A percentile compares a stretch with the other conserved stretches of the same genome.
phyloP scores from a whole-genome alignment of 2,888 invertebrate genomes.

The Cheilosia vernalis region DNA sequence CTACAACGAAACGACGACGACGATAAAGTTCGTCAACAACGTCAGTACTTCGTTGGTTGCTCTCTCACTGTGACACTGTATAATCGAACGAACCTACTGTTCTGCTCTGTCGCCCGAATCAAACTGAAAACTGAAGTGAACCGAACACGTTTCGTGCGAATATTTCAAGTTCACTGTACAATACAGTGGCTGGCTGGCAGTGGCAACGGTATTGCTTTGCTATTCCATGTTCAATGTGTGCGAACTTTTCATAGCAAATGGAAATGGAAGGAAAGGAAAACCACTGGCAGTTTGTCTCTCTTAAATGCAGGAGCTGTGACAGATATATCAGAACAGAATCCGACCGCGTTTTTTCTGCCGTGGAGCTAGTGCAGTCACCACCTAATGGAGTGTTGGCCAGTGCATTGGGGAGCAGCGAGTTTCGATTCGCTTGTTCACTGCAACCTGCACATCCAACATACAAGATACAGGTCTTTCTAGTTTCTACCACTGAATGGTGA shows the following conservation, averaged over 20 bases:
- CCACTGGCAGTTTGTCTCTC: slow-evolving; percentile 15
- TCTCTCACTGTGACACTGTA: slow-evolving; percentile 19
- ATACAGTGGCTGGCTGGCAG: slow-evolving; percentile 6
- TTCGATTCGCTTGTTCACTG: slow-evolving; percentile 29
- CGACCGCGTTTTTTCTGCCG: not conserved
- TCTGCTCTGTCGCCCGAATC: slow-evolving; percentile 65
- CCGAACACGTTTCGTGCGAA: slow-evolving; percentile 65
- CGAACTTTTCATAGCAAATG: slow-evolving; percentile 23
- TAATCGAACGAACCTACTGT: slow-evolving; percentile 49
- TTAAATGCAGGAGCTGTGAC: not conserved
- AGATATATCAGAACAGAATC: not conserved
- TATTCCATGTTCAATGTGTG: slow-evolving; percentile 18
- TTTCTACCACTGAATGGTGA: slow-evolving; percentile 14
- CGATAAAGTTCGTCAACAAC: slow-evolving; percentile 58
- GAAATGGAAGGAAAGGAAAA: not conserved
- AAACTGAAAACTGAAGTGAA: slow-evolving; percentile 57
- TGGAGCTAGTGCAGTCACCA: not conserved
- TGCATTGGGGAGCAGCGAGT: slow-evolving; percentile 17
- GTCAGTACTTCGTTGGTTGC: slow-evolving; percentile 12
- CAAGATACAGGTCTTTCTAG: not conserved
- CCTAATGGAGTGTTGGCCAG: not conserved
- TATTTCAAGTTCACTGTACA: slow-evolving; percentile 63
- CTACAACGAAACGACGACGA: slow-evolving; percentile 14
- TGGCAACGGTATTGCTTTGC: not conserved
- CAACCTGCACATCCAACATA: not conserved